Base-by-base conservation (phyloP, 2,888 invertebrate species). In the Agriopis aurantiaria region DNA sequence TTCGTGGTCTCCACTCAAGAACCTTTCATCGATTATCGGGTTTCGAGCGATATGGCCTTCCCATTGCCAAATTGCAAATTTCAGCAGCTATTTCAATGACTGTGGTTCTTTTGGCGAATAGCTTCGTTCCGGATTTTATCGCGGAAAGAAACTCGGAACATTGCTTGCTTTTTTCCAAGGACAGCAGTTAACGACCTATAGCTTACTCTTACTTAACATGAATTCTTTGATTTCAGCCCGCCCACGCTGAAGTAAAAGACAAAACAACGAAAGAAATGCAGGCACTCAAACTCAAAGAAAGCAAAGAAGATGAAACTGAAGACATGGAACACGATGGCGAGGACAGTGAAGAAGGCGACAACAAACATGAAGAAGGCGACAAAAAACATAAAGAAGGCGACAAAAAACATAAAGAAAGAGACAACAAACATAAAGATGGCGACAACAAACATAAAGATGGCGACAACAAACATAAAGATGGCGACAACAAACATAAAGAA, bases 181-280 rank as follows among this genome's bases (percentile, higher is more conserved):
- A 3, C 23, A 33, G 3, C 23, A 33, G 23, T 33, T 33, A 33
- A 33, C 23, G 23, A 33, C 23, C 23, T n/a, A n/a, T 33, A 33
- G 23, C 23, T 33, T 17, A 14, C 14, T 8, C 1, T 14, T 9
- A 3, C 8, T 23, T 12, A 33, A 23, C 10, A 6, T 6, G 3
- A 5, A 14, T 23, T 14, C 4, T 43, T 58, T 3, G 1, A 12
- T 57, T 57, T 45, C 58, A 58, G 58, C 2, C 52, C 10, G 5
- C 17, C 3, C 1, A 40, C 0, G 40, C 11, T 0, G 91, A 95
- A 52, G 95, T 97, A 97, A 83, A 96, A 92, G 69, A 71, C 85
- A 58, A 58, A 58, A 23, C 58, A 58, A 23, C 58, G 45, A 45
- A 58, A 58, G 58, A 58, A 12, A 12, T 58, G 23, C 45, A 58